Conservation (phyloP, 2,113 vertebrate species). For the Semnornis frantzii region DNA sequence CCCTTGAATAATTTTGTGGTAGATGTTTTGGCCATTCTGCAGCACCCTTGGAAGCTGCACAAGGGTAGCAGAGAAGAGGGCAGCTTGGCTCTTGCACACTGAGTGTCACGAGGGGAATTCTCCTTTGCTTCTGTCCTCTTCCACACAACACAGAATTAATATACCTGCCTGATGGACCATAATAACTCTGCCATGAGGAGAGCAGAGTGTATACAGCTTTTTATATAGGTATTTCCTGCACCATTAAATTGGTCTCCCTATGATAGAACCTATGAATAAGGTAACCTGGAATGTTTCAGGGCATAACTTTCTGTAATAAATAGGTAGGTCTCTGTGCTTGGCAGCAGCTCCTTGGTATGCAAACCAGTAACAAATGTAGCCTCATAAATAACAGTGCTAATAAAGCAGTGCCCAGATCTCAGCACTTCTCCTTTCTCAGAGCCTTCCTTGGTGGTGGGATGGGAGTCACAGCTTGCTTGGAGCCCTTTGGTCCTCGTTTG, state of each 20-base stretch:
- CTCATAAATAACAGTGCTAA: neutral
- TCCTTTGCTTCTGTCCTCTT: neutral
- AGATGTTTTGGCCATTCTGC: neutral
- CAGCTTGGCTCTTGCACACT: neutral
- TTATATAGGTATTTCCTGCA: slow-evolving; percentile 10
- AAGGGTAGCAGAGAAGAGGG: neutral
- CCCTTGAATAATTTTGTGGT: neutral
- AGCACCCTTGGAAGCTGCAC: neutral
- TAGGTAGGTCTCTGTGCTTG: neutral
- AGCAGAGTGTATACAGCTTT: slow-evolving; percentile 20
- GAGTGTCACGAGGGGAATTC: neutral
- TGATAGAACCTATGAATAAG: neutral
- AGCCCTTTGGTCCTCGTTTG: neutral
- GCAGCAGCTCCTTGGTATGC: neutral
- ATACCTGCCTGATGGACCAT: slow-evolving; percentile 21
- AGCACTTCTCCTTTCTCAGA: neutral
- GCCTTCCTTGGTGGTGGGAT: no score
- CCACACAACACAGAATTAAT: slow-evolving; percentile 22
- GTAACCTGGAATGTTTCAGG: slow-evolving; percentile 12
- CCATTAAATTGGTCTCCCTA: slow-evolving; percentile 26
- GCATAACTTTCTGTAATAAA: neutral
- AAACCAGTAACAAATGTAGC: neutral
- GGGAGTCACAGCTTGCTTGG: neutral
- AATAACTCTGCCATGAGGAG: neutral
- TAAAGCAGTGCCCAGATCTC: neutral